phyloP scores from a whole-genome alignment of 2,113 vertebrate species.

The Rallus limicola region DNA sequence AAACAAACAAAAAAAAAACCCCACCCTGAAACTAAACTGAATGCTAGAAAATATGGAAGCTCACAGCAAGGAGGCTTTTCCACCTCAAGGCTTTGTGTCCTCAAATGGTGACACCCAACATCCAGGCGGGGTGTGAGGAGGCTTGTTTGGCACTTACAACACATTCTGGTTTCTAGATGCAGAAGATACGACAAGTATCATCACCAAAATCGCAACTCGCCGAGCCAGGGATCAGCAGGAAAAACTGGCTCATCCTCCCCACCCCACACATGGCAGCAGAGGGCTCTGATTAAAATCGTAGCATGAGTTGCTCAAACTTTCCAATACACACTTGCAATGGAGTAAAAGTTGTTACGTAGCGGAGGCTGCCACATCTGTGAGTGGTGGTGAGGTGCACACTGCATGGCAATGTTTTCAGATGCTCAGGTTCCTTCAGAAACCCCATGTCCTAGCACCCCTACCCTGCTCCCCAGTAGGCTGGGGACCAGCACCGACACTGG shows the following conservation, averaged over 20 bases:
- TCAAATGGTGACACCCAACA: neutral
- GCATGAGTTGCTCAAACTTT: neutral
- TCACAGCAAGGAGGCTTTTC: neutral
- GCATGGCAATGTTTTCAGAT: fast-evolving
- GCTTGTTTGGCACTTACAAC: neutral
- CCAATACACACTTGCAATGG: neutral
- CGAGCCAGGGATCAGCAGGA: neutral
- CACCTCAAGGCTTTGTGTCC: neutral
- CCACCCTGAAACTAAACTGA: neutral
- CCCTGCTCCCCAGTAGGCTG: neutral
- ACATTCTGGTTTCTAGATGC: neutral
- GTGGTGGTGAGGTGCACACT: neutral
- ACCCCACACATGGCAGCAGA: fast-evolving
- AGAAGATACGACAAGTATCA: neutral
- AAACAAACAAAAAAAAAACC: neutral
- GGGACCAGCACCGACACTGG: fast-evolving
- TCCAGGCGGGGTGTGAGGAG: fast-evolving
- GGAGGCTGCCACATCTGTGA: fast-evolving
- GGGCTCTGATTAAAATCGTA: neutral
- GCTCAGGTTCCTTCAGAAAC: neutral
- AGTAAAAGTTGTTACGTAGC: neutral
- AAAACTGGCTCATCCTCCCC: constrained; percentile 23
- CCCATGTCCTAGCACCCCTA: fast-evolving
- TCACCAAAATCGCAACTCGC: fast-evolving
- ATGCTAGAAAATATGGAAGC: neutral